Conservation (phyloP, 2,797 vertebrate genomes). For the Falco peregrinus region DNA sequence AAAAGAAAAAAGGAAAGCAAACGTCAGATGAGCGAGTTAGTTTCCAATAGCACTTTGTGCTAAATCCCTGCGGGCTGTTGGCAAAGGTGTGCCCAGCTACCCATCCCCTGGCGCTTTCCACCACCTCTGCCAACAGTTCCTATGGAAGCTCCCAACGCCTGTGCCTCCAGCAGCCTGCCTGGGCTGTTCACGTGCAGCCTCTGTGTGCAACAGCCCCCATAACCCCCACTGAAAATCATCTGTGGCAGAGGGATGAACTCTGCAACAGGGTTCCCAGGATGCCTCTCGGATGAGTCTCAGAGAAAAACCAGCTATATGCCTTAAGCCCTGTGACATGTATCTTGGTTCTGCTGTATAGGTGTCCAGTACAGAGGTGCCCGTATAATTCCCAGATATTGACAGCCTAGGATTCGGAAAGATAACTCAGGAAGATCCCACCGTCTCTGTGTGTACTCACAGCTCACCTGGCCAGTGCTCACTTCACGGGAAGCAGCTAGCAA, state of each 20-base stretch:
- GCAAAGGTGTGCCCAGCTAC: neutral
- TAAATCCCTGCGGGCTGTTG: neutral
- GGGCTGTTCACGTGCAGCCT: neutral
- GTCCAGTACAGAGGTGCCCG: neutral
- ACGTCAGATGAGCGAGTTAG: neutral
- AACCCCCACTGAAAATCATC: neutral
- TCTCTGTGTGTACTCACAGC: neutral
- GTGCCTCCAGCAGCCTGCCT: neutral
- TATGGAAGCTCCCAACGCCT: neutral
- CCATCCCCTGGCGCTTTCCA: neutral
- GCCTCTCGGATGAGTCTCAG: neutral
- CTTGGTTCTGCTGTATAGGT: accelerated
- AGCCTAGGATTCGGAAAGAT: neutral
- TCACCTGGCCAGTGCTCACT: neutral
- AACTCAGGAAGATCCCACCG: neutral
- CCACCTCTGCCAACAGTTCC: neutral
- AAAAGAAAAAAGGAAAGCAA: neutral
- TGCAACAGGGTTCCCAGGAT: neutral
- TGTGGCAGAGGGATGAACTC: neutral
- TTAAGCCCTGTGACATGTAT: neutral
- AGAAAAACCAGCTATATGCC: neutral
- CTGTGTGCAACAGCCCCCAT: neutral
- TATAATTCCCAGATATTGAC: no score
- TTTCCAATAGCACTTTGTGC: neutral
- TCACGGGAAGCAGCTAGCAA: neutral